Percentiles rank a stretch among this genome's conserved stretches.
phyloP scores from a whole-genome alignment of 2,888 invertebrate species.

The Leptopilina syphax region DNA sequence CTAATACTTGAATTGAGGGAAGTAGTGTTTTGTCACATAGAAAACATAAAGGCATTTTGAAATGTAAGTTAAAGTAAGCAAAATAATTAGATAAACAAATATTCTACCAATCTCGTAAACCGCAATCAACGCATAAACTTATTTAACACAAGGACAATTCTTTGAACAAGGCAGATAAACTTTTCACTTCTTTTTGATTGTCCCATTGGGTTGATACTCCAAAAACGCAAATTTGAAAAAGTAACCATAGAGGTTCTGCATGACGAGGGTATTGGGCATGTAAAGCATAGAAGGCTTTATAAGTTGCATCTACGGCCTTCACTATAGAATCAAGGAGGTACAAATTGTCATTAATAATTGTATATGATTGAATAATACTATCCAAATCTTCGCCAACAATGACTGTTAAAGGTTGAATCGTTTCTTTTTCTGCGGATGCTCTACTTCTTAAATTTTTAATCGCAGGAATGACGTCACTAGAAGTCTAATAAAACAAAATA shows the following conservation, averaged over 20 bases:
- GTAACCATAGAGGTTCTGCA: constrained; percentile 1
- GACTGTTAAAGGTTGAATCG: too few relatives aligned
- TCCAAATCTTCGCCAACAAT: too few relatives aligned
- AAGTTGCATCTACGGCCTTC: neutral
- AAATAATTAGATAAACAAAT: too few relatives aligned
- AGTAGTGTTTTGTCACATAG: neutral
- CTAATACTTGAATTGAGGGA: neutral
- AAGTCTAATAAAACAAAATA: constrained; percentile 12
- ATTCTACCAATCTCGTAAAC: too few relatives aligned
- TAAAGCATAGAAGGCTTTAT: neutral
- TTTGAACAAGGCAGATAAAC: neutral
- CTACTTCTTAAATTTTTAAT: too few relatives aligned
- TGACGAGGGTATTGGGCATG: neutral
- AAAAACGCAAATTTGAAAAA: constrained; percentile 16
- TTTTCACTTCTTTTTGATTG: neutral
- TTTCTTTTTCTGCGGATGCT: too few relatives aligned
- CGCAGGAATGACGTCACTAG: too few relatives aligned
- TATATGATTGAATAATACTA: constrained; percentile 19
- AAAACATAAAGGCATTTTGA: neutral
- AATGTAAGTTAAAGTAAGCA: too few relatives aligned
- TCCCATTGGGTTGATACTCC: neutral
- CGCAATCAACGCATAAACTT: neutral
- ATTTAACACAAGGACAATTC: neutral
- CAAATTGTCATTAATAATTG: neutral
- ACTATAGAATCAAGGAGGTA: neutral